Evolutionary conservation across 2,113 vertebrate species (phyloP), one percentile per base, ranked within the genome.

Genomic region (Xiphias gladius): DNA sequence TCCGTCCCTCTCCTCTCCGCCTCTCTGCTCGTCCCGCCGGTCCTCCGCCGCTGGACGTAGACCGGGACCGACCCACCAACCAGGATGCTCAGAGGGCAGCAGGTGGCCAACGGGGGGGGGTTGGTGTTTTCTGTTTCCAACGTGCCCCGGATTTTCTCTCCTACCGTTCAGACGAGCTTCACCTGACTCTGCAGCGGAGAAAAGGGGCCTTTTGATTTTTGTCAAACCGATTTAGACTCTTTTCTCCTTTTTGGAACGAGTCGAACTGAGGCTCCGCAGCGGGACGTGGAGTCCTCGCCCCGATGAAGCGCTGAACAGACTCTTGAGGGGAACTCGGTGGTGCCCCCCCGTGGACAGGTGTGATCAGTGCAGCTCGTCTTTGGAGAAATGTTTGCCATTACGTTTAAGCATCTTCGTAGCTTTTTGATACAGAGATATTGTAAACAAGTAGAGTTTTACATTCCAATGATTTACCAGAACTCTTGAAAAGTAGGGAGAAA

Each of bases 1-100:
- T 97, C 96, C 0, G 37, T 87, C 0, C 0, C 4, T 0, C 87
- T 97, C 72, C 91, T 96, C 68, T 85, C 95, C 0, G 66, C 94
- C 64, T 93, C 93, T 1, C 79, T 97, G 82, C 89, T 94, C 13
- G 28, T 88, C 62, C 93, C 93, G 10, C 65, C 94, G 55, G 90
- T 95, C 2, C 87, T 96, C 64, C 75, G 46, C 65, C 94, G 88
- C 94, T 66, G 1, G 85, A 86, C 67, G 19, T 89, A 88, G 58
- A 78, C 37, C 30, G 35, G 54, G 28, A 66, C 11, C 24, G n/a
- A 52, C 17, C 30, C 2, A 41, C 82, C n/a, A 76, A 64, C 67
- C 63, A 20, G 54, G 52, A 55, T 1, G 20, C 52, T 54, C n/a
- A 26, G 5, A 37, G 35, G 57, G 43, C 61, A 11, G 20, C 52